Evolutionary conservation across 2,888 invertebrate genomes (phyloP).

Genomic region (Sarcophaga carnaria): DNA sequence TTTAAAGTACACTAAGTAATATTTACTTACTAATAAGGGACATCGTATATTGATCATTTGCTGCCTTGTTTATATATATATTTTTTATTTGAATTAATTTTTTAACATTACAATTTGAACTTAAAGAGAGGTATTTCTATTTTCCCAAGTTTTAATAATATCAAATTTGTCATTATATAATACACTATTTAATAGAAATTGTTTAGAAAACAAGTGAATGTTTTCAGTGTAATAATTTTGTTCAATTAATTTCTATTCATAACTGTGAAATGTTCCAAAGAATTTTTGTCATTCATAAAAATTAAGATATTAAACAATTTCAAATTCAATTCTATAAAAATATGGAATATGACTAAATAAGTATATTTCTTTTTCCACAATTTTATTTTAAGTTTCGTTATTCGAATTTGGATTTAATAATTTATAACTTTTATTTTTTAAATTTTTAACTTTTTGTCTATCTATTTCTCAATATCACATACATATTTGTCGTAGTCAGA

Average conservation of each 20-base stretch:
- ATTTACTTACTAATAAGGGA: constrained; percentile 57
- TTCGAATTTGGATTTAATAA: too few species aligned
- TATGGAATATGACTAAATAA: too few species aligned
- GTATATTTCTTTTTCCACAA: too few species aligned
- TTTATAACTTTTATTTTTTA: too few species aligned
- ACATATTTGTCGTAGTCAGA: too few species aligned
- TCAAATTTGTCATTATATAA: constrained; percentile 65
- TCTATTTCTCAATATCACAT: too few species aligned
- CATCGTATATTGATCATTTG: constrained; percentile 41
- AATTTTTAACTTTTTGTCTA: too few species aligned
- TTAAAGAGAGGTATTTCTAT: constrained; percentile 83
- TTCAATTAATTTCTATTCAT: too few species aligned
- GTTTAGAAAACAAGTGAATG: constrained; percentile 2
- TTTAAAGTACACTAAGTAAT: constrained; percentile 26
- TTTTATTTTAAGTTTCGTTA: too few species aligned
- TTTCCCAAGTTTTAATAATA: constrained; percentile 81
- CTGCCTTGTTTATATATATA: constrained; percentile 29
- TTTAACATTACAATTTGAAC: constrained; percentile 78
- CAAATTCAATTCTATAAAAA: constrained; percentile 25
- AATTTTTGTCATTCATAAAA: neutral
- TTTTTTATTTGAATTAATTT: constrained; percentile 68
- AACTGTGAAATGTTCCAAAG: constrained; percentile 10
- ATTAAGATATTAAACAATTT: neutral
- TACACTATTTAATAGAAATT: constrained; percentile 25
- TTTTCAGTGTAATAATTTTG: constrained; percentile 51